These are phyloP conservation scores for Manduca sexta DNA, from an alignment of 1,140 invertebrate genomes.

Conservation along the genomic window DNA sequence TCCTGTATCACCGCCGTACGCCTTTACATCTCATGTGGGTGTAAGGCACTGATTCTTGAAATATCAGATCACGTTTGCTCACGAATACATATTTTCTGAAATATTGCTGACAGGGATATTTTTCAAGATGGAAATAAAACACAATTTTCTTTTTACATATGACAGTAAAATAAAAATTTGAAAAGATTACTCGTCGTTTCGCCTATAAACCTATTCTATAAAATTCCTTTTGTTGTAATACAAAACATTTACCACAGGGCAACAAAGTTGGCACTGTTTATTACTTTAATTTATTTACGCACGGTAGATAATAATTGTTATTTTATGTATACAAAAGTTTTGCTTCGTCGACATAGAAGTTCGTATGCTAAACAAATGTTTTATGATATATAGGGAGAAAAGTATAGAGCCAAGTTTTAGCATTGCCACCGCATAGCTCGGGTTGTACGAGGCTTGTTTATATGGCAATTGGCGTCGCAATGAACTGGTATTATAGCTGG, in stretches of 20 bases:
- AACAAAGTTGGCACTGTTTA: too few relatives aligned
- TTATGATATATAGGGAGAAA: slow-evolving; percentile 29
- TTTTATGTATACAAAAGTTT: neutral
- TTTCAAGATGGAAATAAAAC: too few relatives aligned
- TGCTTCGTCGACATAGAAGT: neutral
- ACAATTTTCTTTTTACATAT: neutral
- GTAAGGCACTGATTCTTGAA: slow-evolving; percentile 15
- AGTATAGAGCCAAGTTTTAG: slow-evolving; percentile 48
- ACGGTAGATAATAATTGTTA: neutral
- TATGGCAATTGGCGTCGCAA: slow-evolving; percentile 57
- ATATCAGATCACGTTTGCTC: slow-evolving; percentile 7
- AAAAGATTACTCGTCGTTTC: neutral
- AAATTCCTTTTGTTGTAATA: too few relatives aligned
- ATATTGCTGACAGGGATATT: slow-evolving; percentile 1
- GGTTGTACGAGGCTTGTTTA: slow-evolving; percentile 47
- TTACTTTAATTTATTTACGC: too few relatives aligned
- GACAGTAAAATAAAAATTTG: neutral
- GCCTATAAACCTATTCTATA: too few relatives aligned
- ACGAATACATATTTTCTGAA: slow-evolving; percentile 13
- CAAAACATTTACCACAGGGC: too few relatives aligned
- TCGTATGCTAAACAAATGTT: slow-evolving; percentile 18
- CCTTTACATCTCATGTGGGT: slow-evolving; percentile 19
- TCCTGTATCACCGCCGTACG: slow-evolving; percentile 7
- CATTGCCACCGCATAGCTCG: slow-evolving; percentile 39
- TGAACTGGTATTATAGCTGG: slow-evolving; percentile 36